phyloP scores from a whole-genome alignment of 2,797 vertebrate genomes.

The Rhinoraja longicauda region DNA sequence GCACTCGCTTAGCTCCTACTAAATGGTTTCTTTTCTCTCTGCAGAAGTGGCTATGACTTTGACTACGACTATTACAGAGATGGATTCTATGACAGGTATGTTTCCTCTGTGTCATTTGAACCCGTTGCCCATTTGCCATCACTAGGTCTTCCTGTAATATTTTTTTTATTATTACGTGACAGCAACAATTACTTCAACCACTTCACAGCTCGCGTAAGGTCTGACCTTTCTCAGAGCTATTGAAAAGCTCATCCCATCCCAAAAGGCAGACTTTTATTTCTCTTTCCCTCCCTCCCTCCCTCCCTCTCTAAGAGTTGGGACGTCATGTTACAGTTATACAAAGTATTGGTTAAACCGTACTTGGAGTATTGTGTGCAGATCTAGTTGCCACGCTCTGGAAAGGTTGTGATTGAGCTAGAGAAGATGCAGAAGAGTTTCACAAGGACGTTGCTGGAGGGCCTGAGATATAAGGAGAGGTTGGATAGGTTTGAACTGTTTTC shows the following conservation, averaged over 20 bases:
- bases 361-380: too few relatives aligned
- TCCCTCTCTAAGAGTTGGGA: too few relatives aligned
- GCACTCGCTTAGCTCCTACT: background rate
- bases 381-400: too few relatives aligned
- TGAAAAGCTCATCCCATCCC: background rate
- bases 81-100: slow-evolving; percentile 35
- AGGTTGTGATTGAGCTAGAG: too few relatives aligned
- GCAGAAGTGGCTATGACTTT: slow-evolving; percentile 37
- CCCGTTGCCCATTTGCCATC: background rate
- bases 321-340: too few relatives aligned
- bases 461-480: too few relatives aligned
- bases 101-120: background rate
- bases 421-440: too few relatives aligned
- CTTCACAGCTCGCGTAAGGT: background rate
- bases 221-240: background rate
- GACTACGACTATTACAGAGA: slow-evolving; percentile 39
- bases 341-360: too few relatives aligned
- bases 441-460: too few relatives aligned
- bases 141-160: background rate
- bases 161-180: background rate
- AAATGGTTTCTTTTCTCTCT: slow-evolving; percentile 31
- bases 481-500: too few relatives aligned
- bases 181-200: background rate
- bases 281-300: background rate
- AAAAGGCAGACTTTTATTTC: background rate